Conservation (phyloP, 1,140 invertebrate species). For the Polypedilum pembai region DNA sequence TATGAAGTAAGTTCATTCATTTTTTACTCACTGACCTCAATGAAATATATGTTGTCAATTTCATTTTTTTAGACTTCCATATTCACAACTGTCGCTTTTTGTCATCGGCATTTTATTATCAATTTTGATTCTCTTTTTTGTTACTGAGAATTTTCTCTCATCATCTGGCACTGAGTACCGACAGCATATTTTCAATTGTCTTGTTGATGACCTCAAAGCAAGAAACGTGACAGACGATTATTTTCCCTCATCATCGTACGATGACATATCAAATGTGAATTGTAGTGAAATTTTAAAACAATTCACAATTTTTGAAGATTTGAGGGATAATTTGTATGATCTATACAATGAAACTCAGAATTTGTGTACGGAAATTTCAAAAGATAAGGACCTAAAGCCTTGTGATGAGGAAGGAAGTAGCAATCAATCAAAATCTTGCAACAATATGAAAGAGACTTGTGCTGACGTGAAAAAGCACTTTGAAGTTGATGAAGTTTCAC, state of each 20-base stretch:
- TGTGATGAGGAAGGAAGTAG: background rate
- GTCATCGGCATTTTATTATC: too few relatives aligned
- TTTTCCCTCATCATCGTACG: background rate
- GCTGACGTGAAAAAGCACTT: background rate
- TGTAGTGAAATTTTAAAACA: background rate
- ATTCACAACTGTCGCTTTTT: too few relatives aligned
- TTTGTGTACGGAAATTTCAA: background rate
- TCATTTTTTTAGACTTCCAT: too few relatives aligned
- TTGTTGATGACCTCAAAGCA: background rate
- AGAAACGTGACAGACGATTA: background rate
- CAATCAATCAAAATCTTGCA: background rate
- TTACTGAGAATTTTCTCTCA: background rate
- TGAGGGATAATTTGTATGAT: background rate
- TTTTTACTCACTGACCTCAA: too few relatives aligned
- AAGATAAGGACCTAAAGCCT: background rate
- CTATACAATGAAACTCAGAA: background rate
- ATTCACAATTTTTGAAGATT: background rate
- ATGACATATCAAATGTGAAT: background rate
- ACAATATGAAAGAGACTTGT: background rate
- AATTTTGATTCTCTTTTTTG: background rate
- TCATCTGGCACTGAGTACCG: background rate
- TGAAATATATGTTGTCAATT: too few relatives aligned
- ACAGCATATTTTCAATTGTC: background rate
- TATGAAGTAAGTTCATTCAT: too few relatives aligned
- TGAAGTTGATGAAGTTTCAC: background rate